Conservation (phyloP, 2,888 invertebrate species). For the Sinelater perroti region DNA sequence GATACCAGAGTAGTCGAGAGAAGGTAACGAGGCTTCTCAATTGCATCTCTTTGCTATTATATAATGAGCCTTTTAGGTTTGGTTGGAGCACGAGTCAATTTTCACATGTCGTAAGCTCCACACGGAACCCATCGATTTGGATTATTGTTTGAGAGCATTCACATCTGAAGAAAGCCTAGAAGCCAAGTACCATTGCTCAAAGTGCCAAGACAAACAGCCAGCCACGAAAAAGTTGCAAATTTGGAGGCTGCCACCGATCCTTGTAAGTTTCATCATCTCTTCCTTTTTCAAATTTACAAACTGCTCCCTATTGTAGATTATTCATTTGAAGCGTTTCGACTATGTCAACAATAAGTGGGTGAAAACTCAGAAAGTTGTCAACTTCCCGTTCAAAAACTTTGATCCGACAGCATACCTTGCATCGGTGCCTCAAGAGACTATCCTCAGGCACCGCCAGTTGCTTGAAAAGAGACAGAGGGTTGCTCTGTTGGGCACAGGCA, state of each 20-base stretch:
- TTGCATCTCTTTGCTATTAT: background rate
- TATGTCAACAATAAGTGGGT: conserved; percentile 92
- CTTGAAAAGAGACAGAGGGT: conserved; percentile 29
- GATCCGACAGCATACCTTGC: conserved; percentile 89
- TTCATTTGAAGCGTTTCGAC: conserved; percentile 92
- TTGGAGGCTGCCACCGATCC: conserved; percentile 88
- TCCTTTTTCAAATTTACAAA: background rate
- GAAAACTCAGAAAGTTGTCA: conserved; percentile 92
- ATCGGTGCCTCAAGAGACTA: conserved; percentile 80
- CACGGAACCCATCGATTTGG: conserved; percentile 84
- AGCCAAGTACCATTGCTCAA: conserved; percentile 85
- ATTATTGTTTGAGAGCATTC: conserved; percentile 87
- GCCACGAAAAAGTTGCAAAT: conserved; percentile 92
- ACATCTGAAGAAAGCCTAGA: conserved; percentile 87
- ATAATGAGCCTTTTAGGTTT: conserved; percentile 64
- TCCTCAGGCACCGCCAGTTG: conserved; percentile 70
- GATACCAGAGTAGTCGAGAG: conserved; percentile 65
- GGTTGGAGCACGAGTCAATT: conserved; percentile 80
- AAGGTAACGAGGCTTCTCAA: conserved; percentile 45
- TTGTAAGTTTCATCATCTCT: conserved; percentile 65
- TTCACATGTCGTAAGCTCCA: conserved; percentile 73
- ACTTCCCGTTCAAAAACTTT: conserved; percentile 86
- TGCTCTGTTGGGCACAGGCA: conserved; percentile 3
- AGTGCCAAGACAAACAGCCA: conserved; percentile 83
- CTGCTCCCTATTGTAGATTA: conserved; percentile 69